These are phyloP conservation scores for Microplitis demolitor DNA, from an alignment of 1,140 invertebrate genomes.

Conservation along the genomic window DNA sequence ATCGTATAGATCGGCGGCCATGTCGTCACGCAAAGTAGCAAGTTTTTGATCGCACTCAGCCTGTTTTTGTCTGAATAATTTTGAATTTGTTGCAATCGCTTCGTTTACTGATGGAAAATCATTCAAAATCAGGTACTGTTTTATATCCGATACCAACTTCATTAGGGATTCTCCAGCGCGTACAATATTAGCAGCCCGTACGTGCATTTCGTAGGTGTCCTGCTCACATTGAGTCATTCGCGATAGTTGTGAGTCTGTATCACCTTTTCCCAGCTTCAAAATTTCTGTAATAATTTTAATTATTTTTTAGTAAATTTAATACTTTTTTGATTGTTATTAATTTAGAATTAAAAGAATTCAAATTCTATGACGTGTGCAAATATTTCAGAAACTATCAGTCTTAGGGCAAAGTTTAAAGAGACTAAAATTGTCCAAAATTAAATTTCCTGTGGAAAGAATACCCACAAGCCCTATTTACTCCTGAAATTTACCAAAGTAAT, in stretches of 20 bases:
- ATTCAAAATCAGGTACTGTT: slow-evolving; percentile 95
- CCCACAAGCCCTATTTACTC: no score
- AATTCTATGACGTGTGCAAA: not conserved
- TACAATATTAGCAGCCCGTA: slow-evolving; percentile 92
- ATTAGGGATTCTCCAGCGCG: slow-evolving; percentile 93
- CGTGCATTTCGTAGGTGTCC: slow-evolving; percentile 96
- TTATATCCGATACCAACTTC: slow-evolving; percentile 95
- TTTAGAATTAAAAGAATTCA: slow-evolving; percentile 13
- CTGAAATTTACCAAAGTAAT: no score
- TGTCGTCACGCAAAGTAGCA: slow-evolving; percentile 89
- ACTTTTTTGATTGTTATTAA: slow-evolving; percentile 21
- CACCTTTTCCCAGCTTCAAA: slow-evolving; percentile 90
- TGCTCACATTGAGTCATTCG: slow-evolving; percentile 91
- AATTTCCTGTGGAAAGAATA: no score
- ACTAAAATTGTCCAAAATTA: no score
- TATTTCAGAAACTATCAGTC: no score
- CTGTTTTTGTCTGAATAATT: slow-evolving; percentile 86
- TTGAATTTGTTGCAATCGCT: slow-evolving; percentile 89
- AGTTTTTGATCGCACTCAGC: slow-evolving; percentile 92
- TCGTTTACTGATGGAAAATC: slow-evolving; percentile 97
- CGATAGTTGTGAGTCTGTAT: slow-evolving; percentile 86
- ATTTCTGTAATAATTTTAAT: slow-evolving; percentile 74
- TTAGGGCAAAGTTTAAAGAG: no score
- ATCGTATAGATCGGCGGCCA: slow-evolving; percentile 93
- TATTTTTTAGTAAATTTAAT: not conserved